Evolutionary conservation across 37 sponge, comb jelly and placozoan species (phyloP).

Genomic region (Geodia barretti): DNA sequence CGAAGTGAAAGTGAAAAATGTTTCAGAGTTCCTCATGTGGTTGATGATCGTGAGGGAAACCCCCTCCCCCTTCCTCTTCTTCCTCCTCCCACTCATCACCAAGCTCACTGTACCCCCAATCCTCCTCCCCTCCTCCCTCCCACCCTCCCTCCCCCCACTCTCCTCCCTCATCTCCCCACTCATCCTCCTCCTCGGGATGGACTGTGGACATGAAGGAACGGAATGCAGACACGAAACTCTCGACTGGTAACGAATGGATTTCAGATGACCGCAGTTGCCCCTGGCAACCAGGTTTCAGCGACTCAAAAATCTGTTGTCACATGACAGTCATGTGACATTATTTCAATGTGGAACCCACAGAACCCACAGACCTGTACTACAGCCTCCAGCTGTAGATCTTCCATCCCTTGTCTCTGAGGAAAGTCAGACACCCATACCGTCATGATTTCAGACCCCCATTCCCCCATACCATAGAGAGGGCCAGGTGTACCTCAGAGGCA

Average conservation of each 20-base stretch:
- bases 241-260: neutral
- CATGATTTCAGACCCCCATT: too few species aligned
- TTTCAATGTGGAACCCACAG: neutral
- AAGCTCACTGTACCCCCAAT: neutral
- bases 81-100: neutral
- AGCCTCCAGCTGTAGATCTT: neutral
- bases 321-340: too few species aligned
- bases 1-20: too few species aligned
- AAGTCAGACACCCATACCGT: too few species aligned
- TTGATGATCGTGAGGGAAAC: neutral
- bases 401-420: too few species aligned
- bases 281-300: slow-evolving; percentile 51
- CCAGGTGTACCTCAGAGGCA: neutral
- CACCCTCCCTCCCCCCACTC: neutral
- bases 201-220: neutral
- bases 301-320: slow-evolving; percentile 36
- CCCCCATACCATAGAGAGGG: neutral
- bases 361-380: neutral
- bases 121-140: neutral
- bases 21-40: neutral
- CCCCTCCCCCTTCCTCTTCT: neutral
- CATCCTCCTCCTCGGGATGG: neutral
- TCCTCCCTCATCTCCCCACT: neutral
- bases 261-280: neutral
- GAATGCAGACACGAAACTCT: neutral